Evolutionary conservation across 2,888 invertebrate genomes (phyloP), one percentile per base, ranked within the genome.

Genomic region (Nomada ruficornis): DNA sequence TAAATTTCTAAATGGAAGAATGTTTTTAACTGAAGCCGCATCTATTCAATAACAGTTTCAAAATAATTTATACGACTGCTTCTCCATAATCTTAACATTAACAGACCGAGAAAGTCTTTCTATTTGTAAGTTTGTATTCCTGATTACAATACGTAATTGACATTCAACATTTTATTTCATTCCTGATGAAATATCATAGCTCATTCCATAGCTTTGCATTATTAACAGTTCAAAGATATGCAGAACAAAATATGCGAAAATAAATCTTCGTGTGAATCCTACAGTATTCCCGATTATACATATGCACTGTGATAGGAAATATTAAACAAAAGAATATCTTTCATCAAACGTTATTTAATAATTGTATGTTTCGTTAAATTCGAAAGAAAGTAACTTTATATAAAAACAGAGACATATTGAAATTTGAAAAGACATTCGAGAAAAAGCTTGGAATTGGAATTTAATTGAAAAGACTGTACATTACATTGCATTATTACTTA

Each of bases 401-500:
- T 23, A 36, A 59, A 26, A 36, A 73, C 26, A 54, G 15, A 26
- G n/a, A 36, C 52, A 72, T 11, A 68, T 15, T 20, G 44, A 26
- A 13, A 60, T 11, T 44, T 67, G n/a, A 18, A 55, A 50, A n/a
- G 64, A 42, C 4, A 20, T 42, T 63, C 54, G 44, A 29, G 67
- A 42, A 7, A 71, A 72, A 70, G 20, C 44, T 71, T 65, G 83
- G 83, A 84, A 83, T 84, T 84, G 80, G 80, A 74, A 74, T 77
- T 74, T 73, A 70, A 67, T 78, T 76, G 47, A 80, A 63, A 84
- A 84, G 83, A 80, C 84, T 84, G 80, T 76, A 62, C 57, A 60
- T 42, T 68, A 55, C 71, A 83, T 77, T 65, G 59, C 70, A 54
- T 70, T 72, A 67, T 68, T 73, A 36, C 50, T 73, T 76, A 18